Evolutionary conservation across 1,140 invertebrate species (phyloP).

Genomic region (Cheumatopsyche charites): DNA sequence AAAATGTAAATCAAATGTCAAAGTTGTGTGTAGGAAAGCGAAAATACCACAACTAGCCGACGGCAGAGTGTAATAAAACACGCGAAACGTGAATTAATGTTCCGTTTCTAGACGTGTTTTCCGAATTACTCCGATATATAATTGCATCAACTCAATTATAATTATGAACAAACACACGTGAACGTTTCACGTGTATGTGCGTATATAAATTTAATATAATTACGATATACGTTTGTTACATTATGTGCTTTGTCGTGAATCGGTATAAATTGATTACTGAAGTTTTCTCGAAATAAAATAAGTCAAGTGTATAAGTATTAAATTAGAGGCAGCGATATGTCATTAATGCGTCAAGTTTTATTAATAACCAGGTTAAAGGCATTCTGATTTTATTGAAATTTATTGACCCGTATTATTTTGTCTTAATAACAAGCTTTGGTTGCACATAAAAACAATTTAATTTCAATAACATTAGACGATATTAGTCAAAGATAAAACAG

Average conservation of each 20-base stretch:
- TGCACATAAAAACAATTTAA: slow-evolving; percentile 2
- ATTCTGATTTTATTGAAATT: background rate
- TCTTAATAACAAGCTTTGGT: background rate
- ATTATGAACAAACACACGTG: slow-evolving; percentile 5
- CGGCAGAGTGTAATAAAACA: slow-evolving; percentile 39
- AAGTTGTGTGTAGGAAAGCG: slow-evolving; percentile 38
- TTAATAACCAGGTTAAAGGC: background rate
- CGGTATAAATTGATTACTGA: no score
- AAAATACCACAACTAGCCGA: slow-evolving; percentile 40
- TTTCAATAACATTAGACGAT: slow-evolving; percentile 13
- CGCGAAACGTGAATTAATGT: slow-evolving; percentile 42
- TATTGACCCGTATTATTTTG: background rate
- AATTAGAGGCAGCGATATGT: background rate
- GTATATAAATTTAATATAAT: no score
- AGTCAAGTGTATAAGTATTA: background rate
- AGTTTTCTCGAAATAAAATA: background rate
- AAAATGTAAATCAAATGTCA: slow-evolving; percentile 43
- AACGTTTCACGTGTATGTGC: background rate
- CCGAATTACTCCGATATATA: slow-evolving; percentile 39
- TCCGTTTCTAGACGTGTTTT: slow-evolving; percentile 39
- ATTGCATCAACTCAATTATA: slow-evolving; percentile 42
- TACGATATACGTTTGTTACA: no score
- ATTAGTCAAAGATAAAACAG: background rate
- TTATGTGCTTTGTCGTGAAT: no score
- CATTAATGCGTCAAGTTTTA: slow-evolving; percentile 2